Evolutionary conservation across 2,888 invertebrate species (phyloP).

Genomic region (Spialia ferax): DNA sequence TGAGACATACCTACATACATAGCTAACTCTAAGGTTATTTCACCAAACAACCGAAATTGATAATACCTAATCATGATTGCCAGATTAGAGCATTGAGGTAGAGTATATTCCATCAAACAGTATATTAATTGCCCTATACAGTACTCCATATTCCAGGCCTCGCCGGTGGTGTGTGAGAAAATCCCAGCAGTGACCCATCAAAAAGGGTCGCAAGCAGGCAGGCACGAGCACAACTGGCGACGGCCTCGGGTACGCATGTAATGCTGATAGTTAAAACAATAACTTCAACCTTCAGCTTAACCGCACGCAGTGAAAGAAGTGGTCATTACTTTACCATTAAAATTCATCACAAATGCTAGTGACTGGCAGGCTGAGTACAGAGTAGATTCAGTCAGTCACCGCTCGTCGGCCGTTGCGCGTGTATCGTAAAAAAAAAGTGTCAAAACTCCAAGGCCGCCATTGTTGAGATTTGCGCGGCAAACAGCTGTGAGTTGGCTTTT

Average conservation of each 20-base stretch:
- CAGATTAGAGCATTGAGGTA: no score
- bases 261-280: not conserved
- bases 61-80: no score
- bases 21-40: no score
- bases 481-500: conserved; percentile 23
- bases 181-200: no score
- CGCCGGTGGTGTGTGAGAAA: no score
- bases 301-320: not conserved
- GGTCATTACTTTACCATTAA: conserved; percentile 21
- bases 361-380: conserved; percentile 8
- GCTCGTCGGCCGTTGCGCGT: conserved; percentile 29
- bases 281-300: not conserved
- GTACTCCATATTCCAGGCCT: no score
- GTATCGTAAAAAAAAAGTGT: conserved; percentile 28
- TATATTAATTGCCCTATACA: no score
- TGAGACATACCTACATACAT: no score
- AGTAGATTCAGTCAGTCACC: conserved; percentile 19
- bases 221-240: no score
- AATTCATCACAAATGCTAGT: conserved; percentile 26
- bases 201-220: no score
- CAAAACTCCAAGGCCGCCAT: conserved; percentile 29
- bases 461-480: conserved; percentile 38
- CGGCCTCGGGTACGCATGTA: not conserved
- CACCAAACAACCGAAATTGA: no score
- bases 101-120: no score